These are phyloP conservation scores for Neuroscelio doddi DNA, from an alignment of 2,888 invertebrate genomes.

Conservation along the genomic window DNA sequence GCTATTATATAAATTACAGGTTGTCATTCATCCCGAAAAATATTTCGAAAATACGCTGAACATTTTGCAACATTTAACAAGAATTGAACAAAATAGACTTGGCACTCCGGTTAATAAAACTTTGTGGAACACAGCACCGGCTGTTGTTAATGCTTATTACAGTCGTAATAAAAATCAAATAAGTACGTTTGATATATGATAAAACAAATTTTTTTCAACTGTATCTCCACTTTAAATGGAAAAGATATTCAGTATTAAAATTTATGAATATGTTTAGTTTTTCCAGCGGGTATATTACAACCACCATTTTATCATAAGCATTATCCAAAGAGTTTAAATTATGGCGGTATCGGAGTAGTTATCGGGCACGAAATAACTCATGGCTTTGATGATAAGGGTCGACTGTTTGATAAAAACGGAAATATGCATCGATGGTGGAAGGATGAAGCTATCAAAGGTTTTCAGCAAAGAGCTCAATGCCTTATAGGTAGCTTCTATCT, in stretches of 20 bases:
- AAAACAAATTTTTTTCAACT: not conserved
- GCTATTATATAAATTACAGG: constrained; percentile 57
- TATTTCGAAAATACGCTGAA: constrained; percentile 89
- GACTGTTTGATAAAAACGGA: constrained; percentile 94
- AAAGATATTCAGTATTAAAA: too few relatives aligned
- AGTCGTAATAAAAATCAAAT: constrained; percentile 96
- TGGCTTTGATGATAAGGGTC: constrained; percentile 92
- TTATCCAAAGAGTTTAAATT: constrained; percentile 87
- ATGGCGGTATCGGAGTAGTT: constrained; percentile 92
- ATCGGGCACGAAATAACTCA: constrained; percentile 95
- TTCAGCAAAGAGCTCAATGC: constrained; percentile 84
- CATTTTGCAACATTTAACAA: constrained; percentile 82
- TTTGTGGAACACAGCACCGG: constrained; percentile 88
- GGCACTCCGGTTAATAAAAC: constrained; percentile 85
- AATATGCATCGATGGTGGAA: constrained; percentile 92
- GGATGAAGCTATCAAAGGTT: constrained; percentile 81
- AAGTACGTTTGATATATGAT: constrained; percentile 71
- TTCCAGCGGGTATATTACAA: constrained; percentile 95
- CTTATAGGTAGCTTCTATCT: constrained; percentile 77
- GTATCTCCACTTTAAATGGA: too few relatives aligned
- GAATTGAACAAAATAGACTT: constrained; percentile 80
- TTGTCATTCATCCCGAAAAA: constrained; percentile 80
- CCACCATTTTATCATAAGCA: constrained; percentile 94
- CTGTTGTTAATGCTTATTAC: constrained; percentile 96
- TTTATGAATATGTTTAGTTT: constrained; percentile 74